Conservation (phyloP, 2,113 vertebrate species). For the Leiothrix lutea region DNA sequence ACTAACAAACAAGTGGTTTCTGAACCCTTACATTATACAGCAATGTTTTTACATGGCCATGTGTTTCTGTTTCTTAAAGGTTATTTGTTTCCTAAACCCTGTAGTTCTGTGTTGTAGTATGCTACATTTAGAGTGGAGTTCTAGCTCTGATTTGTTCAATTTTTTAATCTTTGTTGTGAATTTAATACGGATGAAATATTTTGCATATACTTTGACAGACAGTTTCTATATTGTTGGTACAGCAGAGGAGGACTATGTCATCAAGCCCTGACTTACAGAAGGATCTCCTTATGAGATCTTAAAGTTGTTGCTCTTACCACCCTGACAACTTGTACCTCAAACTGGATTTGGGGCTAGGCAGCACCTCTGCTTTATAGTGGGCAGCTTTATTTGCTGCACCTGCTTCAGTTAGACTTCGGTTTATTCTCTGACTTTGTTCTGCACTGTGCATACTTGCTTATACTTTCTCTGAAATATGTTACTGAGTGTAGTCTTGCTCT, state of each 20-base stretch:
- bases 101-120: not conserved
- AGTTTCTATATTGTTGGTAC: not conserved
- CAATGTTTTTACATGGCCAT: not conserved
- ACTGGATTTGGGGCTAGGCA: not conserved
- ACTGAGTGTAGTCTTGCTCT: not conserved
- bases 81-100: not conserved
- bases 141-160: not conserved
- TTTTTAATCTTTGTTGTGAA: not conserved
- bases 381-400: not conserved
- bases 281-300: not conserved
- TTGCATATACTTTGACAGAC: not conserved
- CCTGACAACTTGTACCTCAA: not conserved
- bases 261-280: not conserved
- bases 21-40: not conserved
- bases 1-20: not conserved
- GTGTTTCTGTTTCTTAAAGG: not conserved
- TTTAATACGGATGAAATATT: not conserved
- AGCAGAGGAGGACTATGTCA: not conserved
- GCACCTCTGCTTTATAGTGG: not conserved
- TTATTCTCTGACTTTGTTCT: not conserved
- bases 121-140: not conserved
- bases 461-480: not conserved
- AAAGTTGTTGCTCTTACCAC: not conserved
- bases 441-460: not conserved
- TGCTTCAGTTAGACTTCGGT: not conserved